Evolutionary conservation across 92 coral and sea anemone genomes (phyloP), one percentile per base, ranked within the genome.

Genomic region (Heliopora coerulea): DNA sequence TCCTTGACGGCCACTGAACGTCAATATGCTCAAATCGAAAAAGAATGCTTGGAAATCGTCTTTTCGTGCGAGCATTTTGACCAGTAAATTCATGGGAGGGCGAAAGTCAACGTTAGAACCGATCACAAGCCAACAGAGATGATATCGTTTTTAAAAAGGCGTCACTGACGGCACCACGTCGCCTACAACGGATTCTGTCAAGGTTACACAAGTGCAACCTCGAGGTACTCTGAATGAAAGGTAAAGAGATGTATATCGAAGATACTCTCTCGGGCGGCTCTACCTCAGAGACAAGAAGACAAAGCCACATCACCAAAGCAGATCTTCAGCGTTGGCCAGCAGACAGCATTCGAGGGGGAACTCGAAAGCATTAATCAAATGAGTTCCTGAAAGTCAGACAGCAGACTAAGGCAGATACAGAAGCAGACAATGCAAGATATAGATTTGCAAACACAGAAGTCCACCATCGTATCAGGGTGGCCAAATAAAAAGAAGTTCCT

Each of bases 241-340:
- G 77, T 5, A 27, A 56, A 49, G 2, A 70, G 27, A 70, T 52
- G 78, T 70, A 70, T 29, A 52, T 70, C 13, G 40, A 40, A 70
- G 78, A 70, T 52, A 50, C 64, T n/a, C 64, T 70, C 61, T 72
- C 78, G 13, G 58, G 58, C 78, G 15, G 64, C 78, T 50, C 78
- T 52, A 8, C n/a, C 39, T 27, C 64, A 28, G 46, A 24, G 1
- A 50, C 46, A 27, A 5, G 20, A 15, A 23, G 3, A 7, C 29
- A 11, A 14, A 12, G 78, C 12, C 21, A 72, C 78, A 31, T 61
- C 61, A 18, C 35, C 76, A 17, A 24, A 50, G 5, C 78, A 72
- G 41, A 28, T 72, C 58, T 49, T 72, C 25, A 23, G 27, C 42
- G 58, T 72, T 26, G 30, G 26, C 21, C 59, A 49, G 15, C 76